These are phyloP conservation scores for Hirtodrosophila alboralis DNA, from an alignment of 2,888 invertebrate species.

Conservation along the genomic window DNA sequence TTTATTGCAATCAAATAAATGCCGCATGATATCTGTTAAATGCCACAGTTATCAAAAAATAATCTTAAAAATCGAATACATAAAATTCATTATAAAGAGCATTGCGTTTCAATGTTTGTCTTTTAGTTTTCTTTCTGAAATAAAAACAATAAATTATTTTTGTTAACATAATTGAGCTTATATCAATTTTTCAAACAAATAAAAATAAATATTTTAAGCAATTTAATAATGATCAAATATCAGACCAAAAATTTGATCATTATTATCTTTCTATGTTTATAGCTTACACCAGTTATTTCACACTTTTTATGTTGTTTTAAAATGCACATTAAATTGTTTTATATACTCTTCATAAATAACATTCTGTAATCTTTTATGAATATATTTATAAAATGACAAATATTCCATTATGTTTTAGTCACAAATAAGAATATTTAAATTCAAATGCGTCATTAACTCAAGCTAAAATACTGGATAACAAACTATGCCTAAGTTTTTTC, in stretches of 20 bases:
- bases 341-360: constrained; percentile 14
- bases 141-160: too few species aligned
- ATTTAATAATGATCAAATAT: not conserved
- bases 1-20: too few species aligned
- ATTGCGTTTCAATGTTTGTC: too few species aligned
- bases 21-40: too few species aligned
- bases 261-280: too few species aligned
- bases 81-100: too few species aligned
- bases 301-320: not conserved
- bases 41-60: too few species aligned
- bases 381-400: constrained; percentile 30
- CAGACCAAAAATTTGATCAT: too few species aligned
- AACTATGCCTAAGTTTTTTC: not conserved
- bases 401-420: constrained; percentile 29
- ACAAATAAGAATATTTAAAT: constrained; percentile 37
- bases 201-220: not conserved
- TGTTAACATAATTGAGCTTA: too few species aligned
- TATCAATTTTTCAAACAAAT: too few species aligned
- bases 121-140: too few species aligned
- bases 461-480: not conserved
- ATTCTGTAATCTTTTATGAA: constrained; percentile 1
- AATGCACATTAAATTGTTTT: not conserved
- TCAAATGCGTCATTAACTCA: constrained; percentile 42
- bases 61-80: too few species aligned
- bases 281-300: not conserved